phyloP scores from a whole-genome alignment of 1,140 invertebrate genomes.

The Aphis craccivora region DNA sequence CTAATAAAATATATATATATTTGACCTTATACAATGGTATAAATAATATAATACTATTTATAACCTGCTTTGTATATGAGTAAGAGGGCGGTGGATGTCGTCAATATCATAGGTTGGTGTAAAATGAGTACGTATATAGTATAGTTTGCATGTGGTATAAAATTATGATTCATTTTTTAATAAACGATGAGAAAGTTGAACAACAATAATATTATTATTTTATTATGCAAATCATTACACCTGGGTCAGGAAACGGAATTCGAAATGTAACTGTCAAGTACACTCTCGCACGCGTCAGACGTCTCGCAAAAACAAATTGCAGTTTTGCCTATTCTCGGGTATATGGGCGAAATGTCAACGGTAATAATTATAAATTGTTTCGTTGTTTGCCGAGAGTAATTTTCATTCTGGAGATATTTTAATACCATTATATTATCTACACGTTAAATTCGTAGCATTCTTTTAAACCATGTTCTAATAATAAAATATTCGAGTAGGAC shows the following conservation, averaged over 20 bases:
- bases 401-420: not conserved
- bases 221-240: not conserved
- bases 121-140: not conserved
- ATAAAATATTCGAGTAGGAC: not conserved
- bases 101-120: too few species aligned
- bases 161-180: constrained; percentile 6
- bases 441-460: not conserved
- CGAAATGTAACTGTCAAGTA: not conserved
- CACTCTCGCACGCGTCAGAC: not conserved
- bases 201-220: not conserved
- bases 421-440: not conserved
- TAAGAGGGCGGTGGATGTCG: not conserved
- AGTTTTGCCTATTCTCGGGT: not conserved
- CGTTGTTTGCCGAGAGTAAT: not conserved
- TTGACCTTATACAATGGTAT: not conserved
- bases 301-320: not conserved
- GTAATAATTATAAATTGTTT: constrained; percentile 5
- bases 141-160: not conserved
- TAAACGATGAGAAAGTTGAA: not conserved
- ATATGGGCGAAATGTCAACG: not conserved
- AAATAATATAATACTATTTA: not conserved
- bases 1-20: not conserved
- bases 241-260: not conserved
- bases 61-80: not conserved
- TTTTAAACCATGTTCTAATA: not conserved